Evolutionary conservation across 2,113 vertebrate species (phyloP), one percentile per base, ranked within the genome.

Genomic region (Nycticorax nycticorax): DNA sequence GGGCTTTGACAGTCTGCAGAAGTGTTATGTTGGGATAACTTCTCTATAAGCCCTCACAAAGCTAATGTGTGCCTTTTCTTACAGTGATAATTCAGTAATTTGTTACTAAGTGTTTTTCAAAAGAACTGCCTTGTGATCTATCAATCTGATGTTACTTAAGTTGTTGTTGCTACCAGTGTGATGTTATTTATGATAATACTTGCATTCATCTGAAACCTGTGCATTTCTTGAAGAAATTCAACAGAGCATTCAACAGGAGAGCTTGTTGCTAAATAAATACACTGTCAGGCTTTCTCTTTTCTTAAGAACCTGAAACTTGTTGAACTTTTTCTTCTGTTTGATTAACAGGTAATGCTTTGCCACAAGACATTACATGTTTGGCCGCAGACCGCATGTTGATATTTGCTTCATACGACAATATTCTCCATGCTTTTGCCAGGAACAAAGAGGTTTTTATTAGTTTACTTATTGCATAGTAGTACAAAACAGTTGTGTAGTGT

Each of bases 381-480:
- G 99, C 99, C 45, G 99, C 99, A 23, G 99, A 99, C 96, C 97
- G 98, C 92, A 99, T 99, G 98, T 93, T 99, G 96, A 98, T 99
- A 43, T 99, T 99, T 93, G 99, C 98, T 14, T 98, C 99, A 2
- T 96, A 98, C 0, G 98, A 99, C 20, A 98, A 96, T 71, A 39
- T 98, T 67, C 97, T 99, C 74, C 98, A 98, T 88, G 98, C 99
- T 91, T 98, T 99, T 92, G 99, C 99, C 67, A 98, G 98, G 82
- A 99, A 98, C 95, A 99, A 98, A 98, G 98, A 99, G 98, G 98
- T 98, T 96, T 93, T 95, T 96, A 39, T 92, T 79, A 39, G 21
- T 45, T 93, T 87, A 45, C 39, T 83, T 85, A 22, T n/a, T 89
- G 5, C 35, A 45, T 76, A 47, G 16, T 86, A 41, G 52, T 71